These are phyloP conservation scores for Platycheirus rosarum DNA, from an alignment of 2,888 invertebrate species.

Conservation along the genomic window DNA sequence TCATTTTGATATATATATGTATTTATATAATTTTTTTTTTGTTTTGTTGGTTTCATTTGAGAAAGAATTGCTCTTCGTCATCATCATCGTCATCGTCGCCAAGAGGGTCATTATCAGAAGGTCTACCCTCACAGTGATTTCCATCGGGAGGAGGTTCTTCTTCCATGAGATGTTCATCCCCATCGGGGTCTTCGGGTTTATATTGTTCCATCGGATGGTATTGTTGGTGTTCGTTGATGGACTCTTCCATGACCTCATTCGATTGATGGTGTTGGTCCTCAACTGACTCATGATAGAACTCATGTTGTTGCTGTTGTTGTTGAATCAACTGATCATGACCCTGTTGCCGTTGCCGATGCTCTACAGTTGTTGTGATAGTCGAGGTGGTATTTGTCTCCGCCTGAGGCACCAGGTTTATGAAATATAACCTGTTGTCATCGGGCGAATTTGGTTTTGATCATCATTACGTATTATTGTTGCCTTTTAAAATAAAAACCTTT, in stretches of 20 bases:
- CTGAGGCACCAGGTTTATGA: conserved; percentile 72
- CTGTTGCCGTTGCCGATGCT: conserved; percentile 62
- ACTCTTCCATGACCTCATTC: conserved; percentile 33
- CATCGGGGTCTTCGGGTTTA: conserved; percentile 24
- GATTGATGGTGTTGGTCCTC: conserved; percentile 38
- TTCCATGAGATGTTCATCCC: conserved; percentile 19
- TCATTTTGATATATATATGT: conserved; percentile 32
- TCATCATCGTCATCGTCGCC: conserved; percentile 39
- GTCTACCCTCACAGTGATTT: conserved; percentile 11
- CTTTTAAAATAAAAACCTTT: conserved; percentile 83
- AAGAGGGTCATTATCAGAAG: conserved; percentile 38
- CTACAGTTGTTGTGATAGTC: conserved; percentile 75
- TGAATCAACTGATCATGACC: conserved; percentile 42
- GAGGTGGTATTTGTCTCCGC: conserved; percentile 70
- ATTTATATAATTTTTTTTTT: conserved; percentile 5
- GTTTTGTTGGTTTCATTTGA: conserved; percentile 39
- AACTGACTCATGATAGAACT: conserved; percentile 27
- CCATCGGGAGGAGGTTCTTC: conserved; percentile 29
- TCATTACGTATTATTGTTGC: conserved; percentile 83
- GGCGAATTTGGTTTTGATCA: conserved; percentile 80
- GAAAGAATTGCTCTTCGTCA: conserved; percentile 57
- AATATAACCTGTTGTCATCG: conserved; percentile 75
- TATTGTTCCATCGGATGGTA: conserved; percentile 34
- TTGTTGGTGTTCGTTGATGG: conserved; percentile 19
- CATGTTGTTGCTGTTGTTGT: conserved; percentile 31